These are phyloP conservation scores for Mactromeris polynyma DNA, from an alignment of 2,888 invertebrate genomes.

Conservation along the genomic window DNA sequence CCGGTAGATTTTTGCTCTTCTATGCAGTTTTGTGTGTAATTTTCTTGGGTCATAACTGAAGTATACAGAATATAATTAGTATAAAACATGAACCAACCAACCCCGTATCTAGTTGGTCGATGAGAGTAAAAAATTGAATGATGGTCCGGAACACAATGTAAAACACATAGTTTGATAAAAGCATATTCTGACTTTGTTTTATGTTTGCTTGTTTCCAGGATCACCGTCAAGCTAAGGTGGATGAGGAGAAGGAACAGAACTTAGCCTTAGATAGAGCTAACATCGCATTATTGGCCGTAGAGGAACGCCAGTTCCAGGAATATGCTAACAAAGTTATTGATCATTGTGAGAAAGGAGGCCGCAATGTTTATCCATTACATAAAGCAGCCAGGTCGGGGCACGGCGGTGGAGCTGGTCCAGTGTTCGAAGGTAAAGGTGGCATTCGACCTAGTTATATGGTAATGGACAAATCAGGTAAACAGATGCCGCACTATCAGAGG, in stretches of 20 bases:
- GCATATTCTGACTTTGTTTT: background rate
- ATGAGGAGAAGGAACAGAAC: constrained; percentile 66
- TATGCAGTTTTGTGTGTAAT: too few relatives aligned
- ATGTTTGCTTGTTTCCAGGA: constrained; percentile 53
- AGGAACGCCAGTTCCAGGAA: constrained; percentile 87
- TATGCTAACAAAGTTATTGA: constrained; percentile 86
- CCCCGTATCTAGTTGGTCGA: too few relatives aligned
- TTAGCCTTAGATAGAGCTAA: constrained; percentile 83
- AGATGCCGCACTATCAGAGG: constrained; percentile 85
- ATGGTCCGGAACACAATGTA: background rate
- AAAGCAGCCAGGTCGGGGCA: constrained; percentile 84
- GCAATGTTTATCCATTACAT: constrained; percentile 86
- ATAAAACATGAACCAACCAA: too few relatives aligned
- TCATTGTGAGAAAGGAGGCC: constrained; percentile 86
- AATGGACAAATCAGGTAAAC: constrained; percentile 83
- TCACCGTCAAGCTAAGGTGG: constrained; percentile 66
- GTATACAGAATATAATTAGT: too few relatives aligned
- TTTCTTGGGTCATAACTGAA: too few relatives aligned
- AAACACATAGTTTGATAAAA: background rate
- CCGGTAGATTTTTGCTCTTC: too few relatives aligned
- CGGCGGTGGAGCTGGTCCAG: constrained; percentile 85
- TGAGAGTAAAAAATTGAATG: too few relatives aligned
- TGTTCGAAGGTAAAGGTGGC: constrained; percentile 85
- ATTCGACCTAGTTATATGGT: constrained; percentile 87
- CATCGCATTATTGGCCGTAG: constrained; percentile 82